Evolutionary conservation across 2,888 invertebrate species (phyloP).

Genomic region (Masnerella sp.): DNA sequence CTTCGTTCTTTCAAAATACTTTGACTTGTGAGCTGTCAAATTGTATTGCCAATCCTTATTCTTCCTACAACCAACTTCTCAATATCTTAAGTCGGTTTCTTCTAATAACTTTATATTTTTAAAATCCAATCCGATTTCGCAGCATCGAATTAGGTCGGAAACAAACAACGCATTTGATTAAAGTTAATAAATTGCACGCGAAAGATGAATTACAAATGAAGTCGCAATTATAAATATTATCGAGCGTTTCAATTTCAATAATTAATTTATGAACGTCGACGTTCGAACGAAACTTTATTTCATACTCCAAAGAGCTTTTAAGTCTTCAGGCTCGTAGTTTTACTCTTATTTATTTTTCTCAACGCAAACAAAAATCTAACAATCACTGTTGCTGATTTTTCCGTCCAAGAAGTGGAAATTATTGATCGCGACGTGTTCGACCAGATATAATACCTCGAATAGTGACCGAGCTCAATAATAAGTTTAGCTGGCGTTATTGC

Average conservation of each 20-base stretch:
- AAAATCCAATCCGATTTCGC: too few species aligned
- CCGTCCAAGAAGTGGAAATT: conserved; percentile 57
- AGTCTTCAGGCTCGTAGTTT: conserved; percentile 4
- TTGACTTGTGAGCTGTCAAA: too few species aligned
- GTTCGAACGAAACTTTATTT: conserved; percentile 16
- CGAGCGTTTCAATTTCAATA: conserved; percentile 12
- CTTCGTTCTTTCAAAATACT: too few species aligned
- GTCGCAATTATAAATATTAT: too few species aligned
- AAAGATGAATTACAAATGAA: too few species aligned
- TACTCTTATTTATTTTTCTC: conserved; percentile 32
- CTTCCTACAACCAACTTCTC: too few species aligned
- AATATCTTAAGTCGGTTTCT: too few species aligned
- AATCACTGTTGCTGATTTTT: conserved; percentile 49
- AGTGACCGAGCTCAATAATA: conserved; percentile 56
- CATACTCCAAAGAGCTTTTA: conserved; percentile 15
- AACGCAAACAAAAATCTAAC: conserved; percentile 21
- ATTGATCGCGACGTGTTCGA: conserved; percentile 55
- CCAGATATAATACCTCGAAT: conserved; percentile 49
- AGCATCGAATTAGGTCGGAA: too few species aligned
- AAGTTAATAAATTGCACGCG: too few species aligned
- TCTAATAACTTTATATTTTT: too few species aligned
- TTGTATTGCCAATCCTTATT: too few species aligned
- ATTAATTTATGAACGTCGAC: conserved; percentile 21
- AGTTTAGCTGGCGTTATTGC: conserved; percentile 54
- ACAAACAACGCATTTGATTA: too few species aligned